phyloP scores from a whole-genome alignment of 2,113 vertebrate genomes.

The Pristiophorus japonicus region DNA sequence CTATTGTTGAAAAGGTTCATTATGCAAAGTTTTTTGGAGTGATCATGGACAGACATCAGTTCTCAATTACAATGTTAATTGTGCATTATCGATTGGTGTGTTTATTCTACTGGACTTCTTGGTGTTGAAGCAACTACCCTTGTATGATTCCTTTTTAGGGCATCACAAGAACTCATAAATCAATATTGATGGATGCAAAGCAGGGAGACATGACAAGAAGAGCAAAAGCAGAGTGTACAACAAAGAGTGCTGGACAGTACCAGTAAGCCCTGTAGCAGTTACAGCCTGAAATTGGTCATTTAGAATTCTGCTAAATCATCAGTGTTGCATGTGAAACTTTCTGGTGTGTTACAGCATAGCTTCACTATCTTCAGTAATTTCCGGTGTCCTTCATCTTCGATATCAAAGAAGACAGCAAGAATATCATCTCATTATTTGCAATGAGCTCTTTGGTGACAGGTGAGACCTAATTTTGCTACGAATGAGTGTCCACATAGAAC shows the following conservation, averaged over 20 bases:
- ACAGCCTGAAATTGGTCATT: conserved; percentile 32
- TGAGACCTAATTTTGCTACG: too few relatives aligned
- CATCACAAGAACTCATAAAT: conserved; percentile 38
- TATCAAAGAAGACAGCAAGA: too few relatives aligned
- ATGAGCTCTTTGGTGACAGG: too few relatives aligned
- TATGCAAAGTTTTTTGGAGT: conserved; percentile 18
- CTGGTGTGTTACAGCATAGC: too few relatives aligned
- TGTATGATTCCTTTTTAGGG: conserved; percentile 35
- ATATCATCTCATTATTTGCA: too few relatives aligned
- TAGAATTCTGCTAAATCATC: too few relatives aligned
- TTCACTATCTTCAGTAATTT: too few relatives aligned
- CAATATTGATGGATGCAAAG: conserved; percentile 37
- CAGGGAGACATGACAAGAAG: conserved; percentile 35
- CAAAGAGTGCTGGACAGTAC: conserved; percentile 5
- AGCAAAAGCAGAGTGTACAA: conserved; percentile 1
- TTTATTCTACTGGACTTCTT: conserved; percentile 27
- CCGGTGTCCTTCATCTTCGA: too few relatives aligned
- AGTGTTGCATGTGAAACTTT: too few relatives aligned
- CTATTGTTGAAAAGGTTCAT: conserved; percentile 11
- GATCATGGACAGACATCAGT: conserved; percentile 27
- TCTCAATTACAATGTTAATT: conserved; percentile 26
- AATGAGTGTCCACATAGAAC: too few relatives aligned
- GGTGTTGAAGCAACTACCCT: conserved; percentile 35
- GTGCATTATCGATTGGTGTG: conserved; percentile 25
- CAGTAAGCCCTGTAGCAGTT: conserved; percentile 35